Percentiles rank a stretch among this genome's conserved stretches.
These are phyloP conservation scores for Chromoteleia sp. DNA, from an alignment of 2,888 invertebrate species.

Conservation along the genomic window DNA sequence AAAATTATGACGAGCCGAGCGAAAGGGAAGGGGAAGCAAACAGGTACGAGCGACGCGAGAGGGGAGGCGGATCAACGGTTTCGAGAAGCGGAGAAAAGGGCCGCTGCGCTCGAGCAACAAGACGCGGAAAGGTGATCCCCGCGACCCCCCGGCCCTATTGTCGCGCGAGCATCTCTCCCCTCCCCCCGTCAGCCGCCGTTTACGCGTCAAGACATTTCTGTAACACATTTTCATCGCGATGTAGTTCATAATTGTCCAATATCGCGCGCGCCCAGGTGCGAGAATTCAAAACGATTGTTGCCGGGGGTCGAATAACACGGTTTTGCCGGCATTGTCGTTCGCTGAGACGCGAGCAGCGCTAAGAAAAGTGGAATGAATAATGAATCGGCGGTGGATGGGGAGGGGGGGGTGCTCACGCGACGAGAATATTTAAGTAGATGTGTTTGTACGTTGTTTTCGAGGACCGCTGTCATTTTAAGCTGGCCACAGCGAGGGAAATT, in stretches of 20 bases:
- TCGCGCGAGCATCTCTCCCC: background rate
- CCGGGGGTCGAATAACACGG: conserved; percentile 20
- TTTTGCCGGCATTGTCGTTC: too few relatives aligned
- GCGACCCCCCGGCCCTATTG: conserved; percentile 19
- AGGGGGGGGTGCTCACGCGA: conserved; percentile 19
- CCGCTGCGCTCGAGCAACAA: too few relatives aligned
- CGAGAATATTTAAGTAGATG: conserved; percentile 25
- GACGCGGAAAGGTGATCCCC: conserved; percentile 31
- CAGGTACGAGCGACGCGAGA: too few relatives aligned
- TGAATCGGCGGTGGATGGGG: too few relatives aligned
- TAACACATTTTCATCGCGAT: conserved; percentile 38
- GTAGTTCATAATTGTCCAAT: conserved; percentile 47
- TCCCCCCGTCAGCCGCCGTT: too few relatives aligned
- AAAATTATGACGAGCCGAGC: too few relatives aligned
- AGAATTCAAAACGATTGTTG: conserved; percentile 30
- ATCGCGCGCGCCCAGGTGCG: conserved; percentile 29
- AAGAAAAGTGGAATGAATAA: conserved; percentile 42
- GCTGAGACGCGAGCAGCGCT: conserved; percentile 10
- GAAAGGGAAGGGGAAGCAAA: too few relatives aligned
- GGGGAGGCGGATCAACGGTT: too few relatives aligned
- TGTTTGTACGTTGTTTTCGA: conserved; percentile 26
- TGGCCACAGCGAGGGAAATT: conserved; percentile 1
- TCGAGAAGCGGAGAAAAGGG: conserved; percentile 27
- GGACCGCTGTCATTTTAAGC: conserved; percentile 12
- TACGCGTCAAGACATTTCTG: conserved; percentile 49